These are phyloP conservation scores for Spilogale gracilis DNA, from an alignment of 2,113 vertebrate genomes.

Conservation along the genomic window DNA sequence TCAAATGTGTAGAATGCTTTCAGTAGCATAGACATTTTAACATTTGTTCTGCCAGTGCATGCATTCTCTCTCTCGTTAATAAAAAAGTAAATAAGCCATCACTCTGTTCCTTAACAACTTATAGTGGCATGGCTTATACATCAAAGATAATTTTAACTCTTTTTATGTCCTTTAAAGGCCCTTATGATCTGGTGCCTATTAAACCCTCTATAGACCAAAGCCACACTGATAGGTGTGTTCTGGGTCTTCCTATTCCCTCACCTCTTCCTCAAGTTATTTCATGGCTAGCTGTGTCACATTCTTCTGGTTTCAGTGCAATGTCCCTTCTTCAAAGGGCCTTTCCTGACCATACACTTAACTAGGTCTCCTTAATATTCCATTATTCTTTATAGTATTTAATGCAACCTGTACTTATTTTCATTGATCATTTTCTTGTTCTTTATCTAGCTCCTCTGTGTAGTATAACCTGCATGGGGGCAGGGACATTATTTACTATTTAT, in stretches of 20 bases:
- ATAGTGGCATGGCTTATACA: too few relatives aligned
- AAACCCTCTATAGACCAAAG: background rate
- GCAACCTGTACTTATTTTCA: background rate
- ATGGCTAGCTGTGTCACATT: background rate
- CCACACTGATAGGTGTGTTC: background rate
- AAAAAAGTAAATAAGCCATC: background rate
- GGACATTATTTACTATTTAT: too few relatives aligned
- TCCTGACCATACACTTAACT: background rate
- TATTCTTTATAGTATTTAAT: background rate
- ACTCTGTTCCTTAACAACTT: background rate
- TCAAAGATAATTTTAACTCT: background rate
- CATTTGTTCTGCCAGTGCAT: background rate
- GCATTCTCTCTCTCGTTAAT: background rate
- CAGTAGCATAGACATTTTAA: background rate
- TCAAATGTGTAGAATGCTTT: background rate
- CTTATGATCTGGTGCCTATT: background rate
- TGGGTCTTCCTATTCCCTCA: background rate
- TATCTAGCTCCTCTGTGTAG: background rate
- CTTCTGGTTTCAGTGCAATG: background rate
- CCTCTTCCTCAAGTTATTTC: background rate
- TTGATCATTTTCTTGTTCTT: background rate
- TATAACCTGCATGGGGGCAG: fast-evolving
- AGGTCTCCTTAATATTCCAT: background rate
- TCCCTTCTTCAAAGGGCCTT: background rate
- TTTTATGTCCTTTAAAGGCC: background rate